A percentile compares a stretch with the other conserved stretches of the same genome.
These are phyloP conservation scores for Brachypterus glaber DNA, from an alignment of 2,888 invertebrate species.

Conservation along the genomic window DNA sequence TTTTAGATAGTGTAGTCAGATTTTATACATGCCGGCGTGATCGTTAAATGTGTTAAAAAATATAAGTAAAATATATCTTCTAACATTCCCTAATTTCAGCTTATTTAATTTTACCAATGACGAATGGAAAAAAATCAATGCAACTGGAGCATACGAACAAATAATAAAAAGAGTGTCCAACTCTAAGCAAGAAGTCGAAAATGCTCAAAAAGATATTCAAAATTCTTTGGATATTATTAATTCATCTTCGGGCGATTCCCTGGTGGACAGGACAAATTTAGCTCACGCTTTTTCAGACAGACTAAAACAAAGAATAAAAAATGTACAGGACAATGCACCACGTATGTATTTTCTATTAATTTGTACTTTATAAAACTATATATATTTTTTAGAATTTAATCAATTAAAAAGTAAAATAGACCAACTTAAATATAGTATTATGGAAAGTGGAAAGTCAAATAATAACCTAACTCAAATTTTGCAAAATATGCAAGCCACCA, in stretches of 20 bases:
- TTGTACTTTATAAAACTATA: slow-evolving; percentile 2
- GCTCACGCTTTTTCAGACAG: slow-evolving; percentile 48
- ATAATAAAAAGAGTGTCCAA: slow-evolving; percentile 62
- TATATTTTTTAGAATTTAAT: slow-evolving; percentile 24
- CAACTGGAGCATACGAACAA: slow-evolving; percentile 58
- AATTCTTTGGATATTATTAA: slow-evolving; percentile 35
- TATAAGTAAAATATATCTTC: slow-evolving; percentile 5
- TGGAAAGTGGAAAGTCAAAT: slow-evolving; percentile 34
- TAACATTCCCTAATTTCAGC: slow-evolving; percentile 24
- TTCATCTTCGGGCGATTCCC: slow-evolving; percentile 41
- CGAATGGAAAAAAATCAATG: slow-evolving; percentile 52
- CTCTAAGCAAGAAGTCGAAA: slow-evolving; percentile 53
- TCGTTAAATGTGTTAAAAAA: too few relatives aligned
- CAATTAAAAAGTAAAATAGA: slow-evolving; percentile 36
- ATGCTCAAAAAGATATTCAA: slow-evolving; percentile 41
- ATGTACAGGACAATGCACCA: slow-evolving; percentile 25
- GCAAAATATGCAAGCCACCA: slow-evolving; percentile 21
- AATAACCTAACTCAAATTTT: slow-evolving; percentile 28
- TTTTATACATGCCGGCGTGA: too few relatives aligned
- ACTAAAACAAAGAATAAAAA: slow-evolving; percentile 42
- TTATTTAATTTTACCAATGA: slow-evolving; percentile 38
- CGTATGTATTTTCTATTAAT: slow-evolving; percentile 19
- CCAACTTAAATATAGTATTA: slow-evolving; percentile 42
- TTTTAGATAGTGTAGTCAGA: background rate
- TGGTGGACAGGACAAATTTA: slow-evolving; percentile 45